Base-by-base conservation (phyloP, 2,888 invertebrate genomes). In the Coremacera marginata region DNA sequence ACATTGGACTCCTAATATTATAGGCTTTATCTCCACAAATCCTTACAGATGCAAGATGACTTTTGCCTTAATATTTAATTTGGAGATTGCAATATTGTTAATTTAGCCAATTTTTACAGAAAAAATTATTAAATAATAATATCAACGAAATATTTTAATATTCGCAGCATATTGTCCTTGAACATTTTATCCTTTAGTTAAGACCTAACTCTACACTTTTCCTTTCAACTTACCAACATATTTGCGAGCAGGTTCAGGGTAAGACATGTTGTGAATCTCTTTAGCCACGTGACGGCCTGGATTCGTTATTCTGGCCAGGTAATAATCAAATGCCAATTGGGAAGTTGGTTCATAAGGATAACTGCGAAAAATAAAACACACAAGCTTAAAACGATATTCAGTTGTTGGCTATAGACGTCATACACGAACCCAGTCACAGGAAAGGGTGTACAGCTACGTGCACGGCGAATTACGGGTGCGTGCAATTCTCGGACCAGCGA, bases 1-100 rank as follows among this genome's bases (percentile, higher is more conserved):
- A 91, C 82, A 94, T 93, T 80, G 94, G 93, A 86, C 93, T 92
- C 87, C 95, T 93, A 89, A 93, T 92, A 86, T 94, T 92, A 90
- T 94, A 94, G 84, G 93, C 93, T 90, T 93, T 94, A 86, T 94
- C 94, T 86, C 95, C 96, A 88, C 95, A 93, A 91, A 95, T 96
- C 88, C 94, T 93, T 88, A 96, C 92, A 90, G 95, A 95, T 83
- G 96, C 93, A 90, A 96, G 92, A 91, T 94, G 94, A 84, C 95
- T 95, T 89, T 93, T 93, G 89, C 95, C 95, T 95, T 89, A 79
- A 82, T 82, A 62, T 79, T 82, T 81, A 81, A 83, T 84, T 82
- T 84, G 55, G 55, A 74, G 67, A 74, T 74, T 37, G 25, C 74
- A 74, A 49, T 25, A 8, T 65, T 81, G 70, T 65, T 70, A 77